Conservation (phyloP, 2,888 invertebrate species). For the Volucella inflata region DNA sequence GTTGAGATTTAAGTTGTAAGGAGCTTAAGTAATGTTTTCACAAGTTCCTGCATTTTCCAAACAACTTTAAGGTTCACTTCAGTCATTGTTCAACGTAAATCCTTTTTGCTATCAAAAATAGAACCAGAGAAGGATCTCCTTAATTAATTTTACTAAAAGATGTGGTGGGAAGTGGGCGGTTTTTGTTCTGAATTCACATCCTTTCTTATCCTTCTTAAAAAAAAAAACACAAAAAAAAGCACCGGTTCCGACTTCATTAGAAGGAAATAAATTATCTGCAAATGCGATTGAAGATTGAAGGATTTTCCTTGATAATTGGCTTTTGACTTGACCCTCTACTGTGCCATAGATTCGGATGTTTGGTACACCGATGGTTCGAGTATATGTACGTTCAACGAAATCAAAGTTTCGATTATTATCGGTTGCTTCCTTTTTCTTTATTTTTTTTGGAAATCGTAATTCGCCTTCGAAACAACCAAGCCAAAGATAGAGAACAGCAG, state of each 20-base stretch:
- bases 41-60: background rate
- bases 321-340: constrained; percentile 38
- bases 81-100: no score
- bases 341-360: no score
- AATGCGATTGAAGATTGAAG: constrained; percentile 52
- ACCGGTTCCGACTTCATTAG: constrained; percentile 28
- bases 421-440: background rate
- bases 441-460: constrained; percentile 1
- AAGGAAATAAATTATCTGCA: constrained; percentile 54
- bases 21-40: background rate
- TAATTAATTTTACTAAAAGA: constrained; percentile 17
- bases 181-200: constrained; percentile 25
- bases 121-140: background rate
- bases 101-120: no score
- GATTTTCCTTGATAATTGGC: constrained; percentile 56
- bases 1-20: no score
- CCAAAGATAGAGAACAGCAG: no score
- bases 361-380: no score
- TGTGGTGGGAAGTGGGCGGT: background rate
- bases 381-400: background rate
- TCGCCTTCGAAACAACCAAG: background rate
- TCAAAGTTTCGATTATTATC: constrained; percentile 49
- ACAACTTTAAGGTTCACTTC: no score
- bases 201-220: constrained; percentile 16
- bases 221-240: background rate